Evolutionary conservation across 2,888 invertebrate genomes (phyloP).

Genomic region (Halictus ligatus): DNA sequence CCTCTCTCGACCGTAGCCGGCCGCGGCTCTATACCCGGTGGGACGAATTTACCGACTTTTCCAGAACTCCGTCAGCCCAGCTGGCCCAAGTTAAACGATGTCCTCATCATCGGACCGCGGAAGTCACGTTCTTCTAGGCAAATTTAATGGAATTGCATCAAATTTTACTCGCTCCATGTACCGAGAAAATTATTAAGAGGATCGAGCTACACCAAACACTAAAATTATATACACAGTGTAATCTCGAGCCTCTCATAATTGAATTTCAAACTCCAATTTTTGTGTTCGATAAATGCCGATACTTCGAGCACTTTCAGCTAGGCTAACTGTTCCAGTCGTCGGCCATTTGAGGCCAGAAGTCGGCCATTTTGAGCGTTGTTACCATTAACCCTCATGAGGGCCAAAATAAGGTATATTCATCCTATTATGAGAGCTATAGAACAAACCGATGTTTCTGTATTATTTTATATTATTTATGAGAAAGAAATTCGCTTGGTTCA

Average conservation of each 20-base stretch:
- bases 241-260: background rate
- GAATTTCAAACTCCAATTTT: no score
- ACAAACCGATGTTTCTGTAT: no score
- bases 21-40: slow-evolving; percentile 14
- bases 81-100: background rate
- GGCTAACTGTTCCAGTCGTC: background rate
- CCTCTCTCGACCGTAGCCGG: slow-evolving; percentile 49
- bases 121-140: background rate
- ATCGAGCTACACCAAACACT: background rate
- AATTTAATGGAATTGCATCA: background rate
- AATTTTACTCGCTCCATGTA: background rate
- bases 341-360: no score
- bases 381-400: no score
- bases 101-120: background rate
- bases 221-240: background rate
- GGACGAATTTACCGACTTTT: background rate
- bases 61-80: background rate
- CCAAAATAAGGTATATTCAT: no score
- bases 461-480: no score
- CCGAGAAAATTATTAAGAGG: background rate
- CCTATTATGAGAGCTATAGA: no score
- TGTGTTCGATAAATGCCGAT: background rate
- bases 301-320: no score
- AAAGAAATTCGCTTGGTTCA: no score
- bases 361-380: no score